Evolutionary conservation across 2,113 vertebrate genomes (phyloP).

Genomic region (Elaphurus davidianus): DNA sequence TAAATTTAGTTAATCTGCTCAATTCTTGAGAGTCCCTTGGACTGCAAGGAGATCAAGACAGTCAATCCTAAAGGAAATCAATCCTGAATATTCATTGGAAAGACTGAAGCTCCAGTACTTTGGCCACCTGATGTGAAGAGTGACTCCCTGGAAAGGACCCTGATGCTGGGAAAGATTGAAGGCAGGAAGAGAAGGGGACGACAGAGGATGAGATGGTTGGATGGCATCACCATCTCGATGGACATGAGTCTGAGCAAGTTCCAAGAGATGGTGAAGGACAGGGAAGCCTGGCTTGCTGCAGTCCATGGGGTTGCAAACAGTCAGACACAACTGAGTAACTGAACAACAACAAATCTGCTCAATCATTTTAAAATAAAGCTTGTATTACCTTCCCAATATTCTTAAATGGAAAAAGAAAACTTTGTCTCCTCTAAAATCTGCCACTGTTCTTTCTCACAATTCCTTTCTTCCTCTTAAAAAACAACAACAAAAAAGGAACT

Average conservation of each 20-base stretch:
- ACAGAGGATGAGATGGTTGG: background rate
- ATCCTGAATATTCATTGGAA: background rate
- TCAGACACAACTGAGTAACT: background rate
- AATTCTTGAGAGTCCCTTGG: background rate
- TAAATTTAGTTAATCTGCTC: background rate
- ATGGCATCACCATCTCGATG: background rate
- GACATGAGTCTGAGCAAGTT: background rate
- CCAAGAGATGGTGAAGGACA: background rate
- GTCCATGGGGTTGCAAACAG: background rate
- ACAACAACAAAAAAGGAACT: background rate
- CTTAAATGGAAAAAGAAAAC: background rate
- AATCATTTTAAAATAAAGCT: background rate
- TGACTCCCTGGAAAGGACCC: background rate
- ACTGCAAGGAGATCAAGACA: background rate
- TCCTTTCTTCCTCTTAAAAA: no score
- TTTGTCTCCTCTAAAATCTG: conserved; percentile 13
- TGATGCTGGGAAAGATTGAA: background rate
- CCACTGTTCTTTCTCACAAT: rapidly evolving
- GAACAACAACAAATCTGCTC: background rate
- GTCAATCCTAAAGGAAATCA: background rate
- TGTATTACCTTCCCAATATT: background rate
- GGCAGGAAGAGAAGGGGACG: rapidly evolving
- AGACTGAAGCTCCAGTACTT: background rate
- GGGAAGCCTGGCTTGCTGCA: background rate
- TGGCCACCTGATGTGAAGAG: background rate